Base-by-base conservation (phyloP, 2,888 invertebrate genomes). In the Oeneis ivallda region DNA sequence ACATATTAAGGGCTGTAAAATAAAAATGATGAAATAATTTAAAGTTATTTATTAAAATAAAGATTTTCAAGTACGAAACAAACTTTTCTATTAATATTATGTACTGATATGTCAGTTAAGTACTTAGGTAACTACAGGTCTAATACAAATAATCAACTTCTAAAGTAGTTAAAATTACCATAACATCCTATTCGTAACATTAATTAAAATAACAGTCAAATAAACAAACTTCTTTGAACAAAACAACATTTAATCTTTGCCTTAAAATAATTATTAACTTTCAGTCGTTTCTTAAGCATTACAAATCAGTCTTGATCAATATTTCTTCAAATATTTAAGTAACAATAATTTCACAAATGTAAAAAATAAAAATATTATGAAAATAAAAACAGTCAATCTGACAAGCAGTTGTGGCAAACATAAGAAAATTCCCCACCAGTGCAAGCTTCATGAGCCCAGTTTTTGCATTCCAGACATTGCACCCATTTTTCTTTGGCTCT, bases 1-100 rank as follows among this genome's bases (percentile, higher is more conserved):
- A 50, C n/a, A n/a, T n/a, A n/a, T 56, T 60, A 65, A 52, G 52
- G 58, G 61, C 17, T 62, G 19, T 64, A 64, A 57, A 66, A 56
- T 63, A 68, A 61, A 65, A 65, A 61, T 52, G 37, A 65, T 57
- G 26, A 58, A 53, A 49, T 11, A 57, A 61, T 41, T 41, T 41
- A 8, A 41, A 41, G 41, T 1, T 41, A 41, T 41, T 41, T 41
- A 41, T 41, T 41, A 41, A 41, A 41, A 41, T 41, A 7, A 41
- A 41, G n/a, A 41, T 9, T 41, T 41, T 41, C 11, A 41, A 10
- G 57, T 39, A 39, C 32, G 32, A 57, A 57, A 57, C 57, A 63
- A 56, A 34, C 34, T 39, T 57, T 57, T 54, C n/a, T 45, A 62
- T 43, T 43, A 43, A 54, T 62, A 54, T 54, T 54, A 47, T 54